Evolutionary conservation across 2,888 invertebrate genomes (phyloP), one percentile per base, ranked within the genome.

Genomic region (Caenorhabditis auriculariae): DNA sequence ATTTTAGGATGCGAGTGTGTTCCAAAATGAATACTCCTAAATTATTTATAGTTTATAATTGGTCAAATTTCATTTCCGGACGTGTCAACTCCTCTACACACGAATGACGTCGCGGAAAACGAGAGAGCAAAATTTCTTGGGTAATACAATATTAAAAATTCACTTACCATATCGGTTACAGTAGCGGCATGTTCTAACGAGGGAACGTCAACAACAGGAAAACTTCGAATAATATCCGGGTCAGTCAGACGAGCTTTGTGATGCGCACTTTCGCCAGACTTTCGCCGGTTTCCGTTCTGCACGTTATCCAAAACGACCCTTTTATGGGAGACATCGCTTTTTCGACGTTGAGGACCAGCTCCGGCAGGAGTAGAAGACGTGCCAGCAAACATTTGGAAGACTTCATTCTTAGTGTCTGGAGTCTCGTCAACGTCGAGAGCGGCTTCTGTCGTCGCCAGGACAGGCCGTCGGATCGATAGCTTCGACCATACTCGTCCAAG

Each of bases 371-470:
- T n/a, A n/a, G n/a, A 12, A n/a, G 35, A 12, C 9, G 9, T 32
- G 35, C n/a, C n/a, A n/a, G 27, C 37, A 47, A 72, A 72, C 66
- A 72, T 60, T 55, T 72, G 66, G 55, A 72, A 72, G 15, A 72
- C 72, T 32, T 69, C 72, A 7, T 54, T 50, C 19, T 64, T 72
- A 35, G 65, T 72, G 38, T 66, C 66, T 4, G 68, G 66, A 1
- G 63, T 50, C 46, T 49, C 27, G 24, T 65, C 62, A n/a, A 44
- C 50, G 23, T 63, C 61, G 6, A 54, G 59, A 19, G 50, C 55
- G 23, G 59, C 60, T 9, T 43, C 35, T 3, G 47, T 19, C 2
- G 39, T 53, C 7, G 56, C 32, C 6, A 59, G 24, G 3, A 61
- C 56, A 0, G 64, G 65, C 6, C 66, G 48, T 32, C 66, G 52